Percentiles rank a stretch among this genome's conserved stretches.
phyloP scores from a whole-genome alignment of 2,797 vertebrate species.

The Myripristis murdjan region DNA sequence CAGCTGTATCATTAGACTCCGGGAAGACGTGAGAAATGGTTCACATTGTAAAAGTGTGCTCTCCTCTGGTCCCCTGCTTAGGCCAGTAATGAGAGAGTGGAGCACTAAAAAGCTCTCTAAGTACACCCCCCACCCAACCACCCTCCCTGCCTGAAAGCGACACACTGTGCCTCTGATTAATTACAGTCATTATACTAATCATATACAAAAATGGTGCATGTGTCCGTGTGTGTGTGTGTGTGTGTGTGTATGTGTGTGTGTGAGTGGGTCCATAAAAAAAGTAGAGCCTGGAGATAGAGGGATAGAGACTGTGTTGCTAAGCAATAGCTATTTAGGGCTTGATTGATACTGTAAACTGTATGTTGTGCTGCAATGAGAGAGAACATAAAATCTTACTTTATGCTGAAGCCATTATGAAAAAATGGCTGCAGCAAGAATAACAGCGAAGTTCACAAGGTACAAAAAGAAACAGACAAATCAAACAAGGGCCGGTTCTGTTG shows the following conservation, averaged over 20 bases:
- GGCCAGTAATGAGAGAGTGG: conserved; percentile 62
- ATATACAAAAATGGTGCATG: conserved; percentile 60
- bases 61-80: conserved; percentile 55
- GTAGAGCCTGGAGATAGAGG: conserved; percentile 34
- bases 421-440: conserved; percentile 18
- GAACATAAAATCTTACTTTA: conserved; percentile 54
- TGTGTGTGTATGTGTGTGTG: conserved; percentile 30
- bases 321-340: conserved; percentile 70
- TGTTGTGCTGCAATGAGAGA: conserved; percentile 30
- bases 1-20: conserved; percentile 65
- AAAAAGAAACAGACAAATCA: conserved; percentile 6
- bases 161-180: conserved; percentile 71
- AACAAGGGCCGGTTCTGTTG: neutral
- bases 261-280: conserved; percentile 39
- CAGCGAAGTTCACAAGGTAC: neutral
- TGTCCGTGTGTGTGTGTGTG: neutral
- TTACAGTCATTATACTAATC: conserved; percentile 74
- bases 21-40: conserved; percentile 68
- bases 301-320: conserved; percentile 69
- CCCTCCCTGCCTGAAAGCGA: conserved; percentile 35
- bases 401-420: conserved; percentile 25
- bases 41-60: conserved; percentile 49
- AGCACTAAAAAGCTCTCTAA: conserved; percentile 64
- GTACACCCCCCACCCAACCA: conserved; percentile 26
- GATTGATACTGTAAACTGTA: conserved; percentile 63